Evolutionary conservation across 2,888 invertebrate species (phyloP).

Genomic region (Carabus problematicus): DNA sequence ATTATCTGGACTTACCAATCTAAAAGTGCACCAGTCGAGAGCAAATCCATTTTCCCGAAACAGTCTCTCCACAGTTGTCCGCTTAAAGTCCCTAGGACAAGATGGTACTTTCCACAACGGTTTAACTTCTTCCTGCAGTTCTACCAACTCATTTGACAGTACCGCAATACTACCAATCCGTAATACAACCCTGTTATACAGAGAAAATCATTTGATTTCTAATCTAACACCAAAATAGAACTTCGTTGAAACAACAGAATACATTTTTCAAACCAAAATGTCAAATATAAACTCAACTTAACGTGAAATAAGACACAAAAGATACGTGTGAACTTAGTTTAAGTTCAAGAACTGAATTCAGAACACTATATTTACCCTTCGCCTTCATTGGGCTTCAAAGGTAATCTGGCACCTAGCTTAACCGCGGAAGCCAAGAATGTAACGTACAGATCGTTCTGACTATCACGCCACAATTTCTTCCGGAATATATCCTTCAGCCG

Average conservation of each 20-base stretch:
- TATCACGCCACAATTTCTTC: conserved; percentile 79
- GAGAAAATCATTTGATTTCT: too few relatives aligned
- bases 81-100: conserved; percentile 83
- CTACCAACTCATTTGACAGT: conserved; percentile 74
- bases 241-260: too few relatives aligned
- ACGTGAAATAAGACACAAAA: too few relatives aligned
- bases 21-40: conserved; percentile 90
- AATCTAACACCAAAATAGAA: too few relatives aligned
- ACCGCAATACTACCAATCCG: conserved; percentile 78
- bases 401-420: conserved; percentile 82
- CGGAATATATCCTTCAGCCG: conserved; percentile 79
- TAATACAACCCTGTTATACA: conserved; percentile 72
- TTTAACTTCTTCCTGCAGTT: conserved; percentile 80
- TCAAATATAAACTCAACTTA: too few relatives aligned
- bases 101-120: conserved; percentile 79
- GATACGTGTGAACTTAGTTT: too few relatives aligned
- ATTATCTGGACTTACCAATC: conserved; percentile 72
- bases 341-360: too few relatives aligned
- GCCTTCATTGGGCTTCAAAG: conserved; percentile 81
- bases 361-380: conserved; percentile 80
- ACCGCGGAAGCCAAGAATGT: conserved; percentile 87
- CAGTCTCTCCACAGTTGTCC: conserved; percentile 82
- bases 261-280: too few relatives aligned
- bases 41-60: conserved; percentile 81
- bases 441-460: conserved; percentile 76